Evolutionary conservation across 2,113 vertebrate genomes (phyloP), one percentile per base, ranked within the genome.

Genomic region (Spea multiplicata): DNA sequence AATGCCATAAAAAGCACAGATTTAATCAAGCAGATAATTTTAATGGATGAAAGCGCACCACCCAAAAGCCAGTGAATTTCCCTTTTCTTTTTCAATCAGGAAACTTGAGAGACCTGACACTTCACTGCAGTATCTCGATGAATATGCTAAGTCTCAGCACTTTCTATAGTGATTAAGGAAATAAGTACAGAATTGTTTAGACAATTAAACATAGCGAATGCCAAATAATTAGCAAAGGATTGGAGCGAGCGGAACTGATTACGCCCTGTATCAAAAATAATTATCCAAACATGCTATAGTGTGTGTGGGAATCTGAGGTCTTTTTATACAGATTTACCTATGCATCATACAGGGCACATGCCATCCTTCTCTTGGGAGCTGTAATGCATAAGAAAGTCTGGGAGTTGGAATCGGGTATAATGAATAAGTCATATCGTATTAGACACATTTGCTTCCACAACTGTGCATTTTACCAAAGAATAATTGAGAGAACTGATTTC

Each of bases 1-100:
- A 49, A 50, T 71, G 75, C 75, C 55, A 77, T 71, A 4, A 71
- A 70, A 77, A 70, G 59, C 66, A 77, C 57, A 46, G 57, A n/a
- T 62, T 57, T 77, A 77, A 77, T 77, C 66, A 59, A 12, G 9
- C 9, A 49, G 59, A 70, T 77, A 44, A 50, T 12, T 64, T 9
- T 49, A 13, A 50, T 17, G 70, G 55, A 3, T 57, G 52, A 76
- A 48, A 13, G 6, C 8, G 44, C 55, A 50, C 45, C n/a, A 77
- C 50, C 16, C 30, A 2, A 61, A 77, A 62, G 16, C 50, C 75
- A 77, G 17, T 16, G 17, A 10, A 66, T 59, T 59, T 59, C 1
- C 14, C 14, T 59, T 57, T 8, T 13, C 10, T 59, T 59, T n/a
- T 49, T 45, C 55, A 49, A 44, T 46, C 65, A 57, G 53, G 67